Evolutionary conservation across 2,797 vertebrate genomes (phyloP), one percentile per base, ranked within the genome.

Genomic region (Tenualosa thibaudeaui): DNA sequence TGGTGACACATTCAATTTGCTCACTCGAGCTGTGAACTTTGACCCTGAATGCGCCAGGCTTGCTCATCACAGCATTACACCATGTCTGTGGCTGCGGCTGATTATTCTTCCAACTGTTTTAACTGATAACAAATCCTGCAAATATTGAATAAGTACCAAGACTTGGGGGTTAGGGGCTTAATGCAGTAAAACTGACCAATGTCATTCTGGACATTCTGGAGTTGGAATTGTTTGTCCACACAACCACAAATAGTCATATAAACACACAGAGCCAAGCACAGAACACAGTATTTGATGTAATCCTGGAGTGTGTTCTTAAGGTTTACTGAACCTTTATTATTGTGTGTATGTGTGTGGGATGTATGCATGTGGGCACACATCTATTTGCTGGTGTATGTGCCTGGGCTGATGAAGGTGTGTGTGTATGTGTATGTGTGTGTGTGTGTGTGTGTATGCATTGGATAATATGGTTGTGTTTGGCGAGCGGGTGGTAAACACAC

Each of bases 1-100:
- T 89, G 81, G 91, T 83, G 88, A 81, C 85, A 85, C 86, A 87
- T 87, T 91, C 86, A 87, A 82, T 91, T 90, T 88, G 86, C 87
- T 85, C 75, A 83, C 56, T 60, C 62, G n/a, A 81, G 65, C 86
- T 85, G 84, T 89, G 82, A 91, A 88, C 89, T 88, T 43, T 75
- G 31, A 75, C 68, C 4, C 40, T 22, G 71, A 15, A 31, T 43
- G 37, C 40, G 8, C 1, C 17, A 22, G 10, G 40, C 37, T 37
- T 2, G 37, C 71, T 46, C 40, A 22, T 78, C 71, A 15, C 12
- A 9, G 1, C 62, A 40, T 15, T 12, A 9, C 71, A 8, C 40
- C 71, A 19, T 62, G 22, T 62, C 58, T 24, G n/a, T 62, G 71
- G 19, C 12, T 4, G 24, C 7, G 2, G n/a, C n/a, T n/a, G 58